These are phyloP conservation scores for Rachycentron canadum DNA, from an alignment of 2,797 vertebrate genomes.

Conservation along the genomic window DNA sequence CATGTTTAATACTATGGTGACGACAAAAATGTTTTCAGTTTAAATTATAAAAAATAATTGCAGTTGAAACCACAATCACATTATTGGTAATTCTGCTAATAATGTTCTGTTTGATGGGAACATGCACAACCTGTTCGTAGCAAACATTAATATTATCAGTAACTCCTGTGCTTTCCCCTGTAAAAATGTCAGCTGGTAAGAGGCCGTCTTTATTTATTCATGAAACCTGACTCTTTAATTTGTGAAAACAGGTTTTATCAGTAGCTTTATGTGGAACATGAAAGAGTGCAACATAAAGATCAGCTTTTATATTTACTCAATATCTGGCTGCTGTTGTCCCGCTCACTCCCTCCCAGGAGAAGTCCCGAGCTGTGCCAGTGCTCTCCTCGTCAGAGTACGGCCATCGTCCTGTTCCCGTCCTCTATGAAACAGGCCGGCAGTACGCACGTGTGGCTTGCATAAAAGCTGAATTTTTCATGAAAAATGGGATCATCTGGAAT, in stretches of 20 bases:
- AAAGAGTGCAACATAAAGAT: background rate
- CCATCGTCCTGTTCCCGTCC: constrained; percentile 58
- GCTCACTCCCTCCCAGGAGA: constrained; percentile 82
- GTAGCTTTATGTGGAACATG: background rate
- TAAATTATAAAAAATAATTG: too few relatives aligned
- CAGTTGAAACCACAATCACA: too few relatives aligned
- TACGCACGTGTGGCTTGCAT: constrained; percentile 73
- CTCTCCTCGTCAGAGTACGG: constrained; percentile 89
- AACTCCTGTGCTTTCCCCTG: background rate
- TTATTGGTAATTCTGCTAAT: background rate
- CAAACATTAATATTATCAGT: background rate
- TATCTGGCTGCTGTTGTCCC: constrained; percentile 1
- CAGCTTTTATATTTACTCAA: background rate
- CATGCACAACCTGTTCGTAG: background rate
- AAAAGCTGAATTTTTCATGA: constrained; percentile 85
- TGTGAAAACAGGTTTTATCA: background rate
- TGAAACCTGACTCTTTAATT: background rate
- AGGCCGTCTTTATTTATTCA: background rate
- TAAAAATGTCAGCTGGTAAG: too few relatives aligned
- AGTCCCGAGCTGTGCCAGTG: constrained; percentile 80
- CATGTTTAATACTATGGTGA: too few relatives aligned
- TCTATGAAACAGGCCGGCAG: constrained; percentile 68
- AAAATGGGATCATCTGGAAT: constrained; percentile 84
- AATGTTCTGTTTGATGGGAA: background rate
- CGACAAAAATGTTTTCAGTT: too few relatives aligned